These are phyloP conservation scores for Adineta ricciae DNA, from an alignment of 2,888 invertebrate species.

Conservation along the genomic window DNA sequence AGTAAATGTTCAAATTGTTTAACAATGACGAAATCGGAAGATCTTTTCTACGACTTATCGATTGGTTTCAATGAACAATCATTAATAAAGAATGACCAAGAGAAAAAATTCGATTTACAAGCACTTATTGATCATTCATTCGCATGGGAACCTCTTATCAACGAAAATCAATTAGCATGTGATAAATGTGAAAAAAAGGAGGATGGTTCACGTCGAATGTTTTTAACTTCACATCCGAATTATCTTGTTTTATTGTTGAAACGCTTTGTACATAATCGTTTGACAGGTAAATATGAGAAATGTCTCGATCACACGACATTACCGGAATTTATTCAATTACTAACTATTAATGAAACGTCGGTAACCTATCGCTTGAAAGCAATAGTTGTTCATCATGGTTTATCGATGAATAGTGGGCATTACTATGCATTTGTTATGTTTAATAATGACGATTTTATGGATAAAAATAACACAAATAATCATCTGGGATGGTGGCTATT, in stretches of 20 bases:
- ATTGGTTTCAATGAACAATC: neutral
- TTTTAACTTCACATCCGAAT: slow-evolving; percentile 16
- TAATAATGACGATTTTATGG: neutral
- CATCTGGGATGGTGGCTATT: neutral
- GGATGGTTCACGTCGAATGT: slow-evolving; percentile 10
- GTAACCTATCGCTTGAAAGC: neutral
- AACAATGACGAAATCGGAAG: neutral
- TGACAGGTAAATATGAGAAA: slow-evolving; percentile 17
- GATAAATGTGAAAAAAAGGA: neutral
- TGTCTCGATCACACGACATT: slow-evolving; percentile 19
- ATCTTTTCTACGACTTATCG: neutral
- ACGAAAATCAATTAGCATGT: slow-evolving; percentile 14
- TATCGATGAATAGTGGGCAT: slow-evolving; percentile 18
- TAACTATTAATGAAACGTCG: neutral
- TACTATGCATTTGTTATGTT: slow-evolving; percentile 11
- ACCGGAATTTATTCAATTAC: neutral
- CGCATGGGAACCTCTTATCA: neutral
- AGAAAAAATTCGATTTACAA: neutral
- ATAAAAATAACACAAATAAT: neutral
- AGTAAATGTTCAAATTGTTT: slow-evolving; percentile 11
- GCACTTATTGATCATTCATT: slow-evolving; percentile 1
- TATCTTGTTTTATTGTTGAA: slow-evolving; percentile 21
- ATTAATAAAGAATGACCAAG: neutral
- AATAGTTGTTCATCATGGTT: slow-evolving; percentile 8
- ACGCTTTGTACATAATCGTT: slow-evolving; percentile 8